These are phyloP conservation scores for Fistularia tabacaria DNA, from an alignment of 2,797 vertebrate genomes.

Conservation along the genomic window DNA sequence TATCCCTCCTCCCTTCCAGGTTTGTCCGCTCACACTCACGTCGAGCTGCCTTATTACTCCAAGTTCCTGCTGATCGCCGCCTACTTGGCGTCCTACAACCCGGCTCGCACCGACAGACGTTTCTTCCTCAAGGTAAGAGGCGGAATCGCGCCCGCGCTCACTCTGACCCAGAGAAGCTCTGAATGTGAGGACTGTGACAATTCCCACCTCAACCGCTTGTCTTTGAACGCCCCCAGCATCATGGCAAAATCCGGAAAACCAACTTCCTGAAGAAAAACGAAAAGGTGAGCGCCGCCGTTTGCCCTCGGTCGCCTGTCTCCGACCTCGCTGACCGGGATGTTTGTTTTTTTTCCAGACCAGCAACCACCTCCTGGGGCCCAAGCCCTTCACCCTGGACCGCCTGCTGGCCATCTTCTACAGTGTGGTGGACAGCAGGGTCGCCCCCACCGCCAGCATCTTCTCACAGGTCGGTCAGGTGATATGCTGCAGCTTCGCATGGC, in stretches of 20 bases:
- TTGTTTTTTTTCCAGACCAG: constrained; percentile 78
- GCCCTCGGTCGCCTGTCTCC: not conserved
- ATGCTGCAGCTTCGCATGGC: no score
- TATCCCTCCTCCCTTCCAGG: constrained; percentile 26
- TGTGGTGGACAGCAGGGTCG: constrained; percentile 92
- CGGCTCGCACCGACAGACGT: constrained; percentile 92
- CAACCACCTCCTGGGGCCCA: constrained; percentile 94
- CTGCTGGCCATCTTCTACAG: constrained; percentile 94
- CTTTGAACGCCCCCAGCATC: constrained; percentile 78
- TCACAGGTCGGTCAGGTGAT: constrained; percentile 84
- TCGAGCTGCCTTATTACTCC: constrained; percentile 96
- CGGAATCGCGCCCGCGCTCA: not conserved
- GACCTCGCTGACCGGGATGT: no score
- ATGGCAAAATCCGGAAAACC: constrained; percentile 92
- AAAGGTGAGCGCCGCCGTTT: constrained; percentile 75
- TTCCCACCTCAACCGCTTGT: not conserved
- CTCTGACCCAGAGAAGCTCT: not conserved
- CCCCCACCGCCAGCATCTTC: constrained; percentile 93
- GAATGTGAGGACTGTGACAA: not conserved
- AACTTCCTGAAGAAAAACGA: constrained; percentile 95
- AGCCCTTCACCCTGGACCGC: constrained; percentile 92
- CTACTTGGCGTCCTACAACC: constrained; percentile 96
- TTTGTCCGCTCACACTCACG: constrained; percentile 87
- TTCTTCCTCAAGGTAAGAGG: constrained; percentile 93
- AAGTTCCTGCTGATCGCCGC: constrained; percentile 96